These are phyloP conservation scores for Synergus itoensis DNA, from an alignment of 2,888 invertebrate species.

Conservation along the genomic window DNA sequence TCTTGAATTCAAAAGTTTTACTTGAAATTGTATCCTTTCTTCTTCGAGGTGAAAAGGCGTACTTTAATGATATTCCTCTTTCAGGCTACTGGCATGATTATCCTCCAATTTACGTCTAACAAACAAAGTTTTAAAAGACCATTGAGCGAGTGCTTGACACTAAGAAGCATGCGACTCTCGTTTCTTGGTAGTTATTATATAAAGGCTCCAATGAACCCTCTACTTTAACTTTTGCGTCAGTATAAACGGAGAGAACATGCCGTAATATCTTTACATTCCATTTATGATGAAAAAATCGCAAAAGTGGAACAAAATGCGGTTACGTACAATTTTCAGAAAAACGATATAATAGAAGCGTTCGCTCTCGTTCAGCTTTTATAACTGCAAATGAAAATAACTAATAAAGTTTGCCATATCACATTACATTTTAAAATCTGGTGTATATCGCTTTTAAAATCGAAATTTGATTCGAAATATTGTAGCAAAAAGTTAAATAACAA, in stretches of 20 bases:
- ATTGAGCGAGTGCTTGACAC: neutral
- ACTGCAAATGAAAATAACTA: no score
- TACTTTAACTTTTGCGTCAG: neutral
- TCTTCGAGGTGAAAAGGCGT: neutral
- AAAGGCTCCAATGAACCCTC: neutral
- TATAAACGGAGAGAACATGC: neutral
- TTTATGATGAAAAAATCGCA: neutral
- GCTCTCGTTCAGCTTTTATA: no score
- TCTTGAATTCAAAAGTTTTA: neutral
- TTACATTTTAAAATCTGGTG: no score
- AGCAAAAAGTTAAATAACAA: neutral
- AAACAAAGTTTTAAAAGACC: conserved; percentile 8
- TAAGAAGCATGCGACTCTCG: neutral
- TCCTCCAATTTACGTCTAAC: conserved; percentile 11
- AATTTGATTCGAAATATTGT: no score
- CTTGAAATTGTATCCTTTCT: neutral
- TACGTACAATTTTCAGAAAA: neutral
- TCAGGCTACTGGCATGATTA: conserved; percentile 8
- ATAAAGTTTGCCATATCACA: no score
- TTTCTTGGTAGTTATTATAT: neutral
- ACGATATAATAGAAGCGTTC: neutral
- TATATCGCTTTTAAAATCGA: no score
- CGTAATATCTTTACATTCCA: neutral
- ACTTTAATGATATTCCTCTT: neutral
- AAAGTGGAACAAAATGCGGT: neutral